Conservation (phyloP, 1,140 invertebrate genomes). For the Drosophila guanche region DNA sequence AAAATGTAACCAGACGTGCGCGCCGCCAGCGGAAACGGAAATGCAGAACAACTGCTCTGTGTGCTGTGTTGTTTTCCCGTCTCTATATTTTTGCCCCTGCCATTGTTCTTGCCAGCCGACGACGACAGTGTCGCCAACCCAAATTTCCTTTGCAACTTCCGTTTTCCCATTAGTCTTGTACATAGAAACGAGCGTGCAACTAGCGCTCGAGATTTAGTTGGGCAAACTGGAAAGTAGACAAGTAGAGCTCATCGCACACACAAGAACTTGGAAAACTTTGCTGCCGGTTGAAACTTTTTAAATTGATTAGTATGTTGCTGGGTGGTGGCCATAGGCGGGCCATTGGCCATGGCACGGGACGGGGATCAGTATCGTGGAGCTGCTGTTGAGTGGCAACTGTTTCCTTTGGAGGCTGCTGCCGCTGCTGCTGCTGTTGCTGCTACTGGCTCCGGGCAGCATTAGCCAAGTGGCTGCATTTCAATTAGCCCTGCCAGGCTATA, state of each 20-base stretch:
- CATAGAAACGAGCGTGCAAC: conserved; percentile 57
- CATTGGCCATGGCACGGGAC: conserved; percentile 13
- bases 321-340: background rate
- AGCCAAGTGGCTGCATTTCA: conserved; percentile 67
- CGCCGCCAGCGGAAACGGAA: conserved; percentile 69
- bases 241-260: conserved; percentile 48
- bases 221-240: conserved; percentile 59
- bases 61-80: conserved; percentile 41
- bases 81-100: conserved; percentile 45
- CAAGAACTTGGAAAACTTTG: conserved; percentile 51
- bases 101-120: conserved; percentile 15
- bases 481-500: conserved; percentile 43
- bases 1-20: conserved; percentile 9
- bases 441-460: too few relatives aligned
- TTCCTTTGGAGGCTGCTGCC: background rate
- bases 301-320: conserved; percentile 72
- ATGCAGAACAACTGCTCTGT: conserved; percentile 71
- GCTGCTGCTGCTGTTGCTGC: too few relatives aligned
- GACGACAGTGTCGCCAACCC: conserved; percentile 28
- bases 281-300: conserved; percentile 66
- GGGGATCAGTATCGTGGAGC: background rate
- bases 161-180: conserved; percentile 72
- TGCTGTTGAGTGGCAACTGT: background rate
- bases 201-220: conserved; percentile 58
- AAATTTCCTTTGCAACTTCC: conserved; percentile 60